A percentile compares a stretch with the other conserved stretches of the same genome.
Evolutionary conservation across 2,113 vertebrate genomes (phyloP).

Genomic region (Dendropsophus ebraccatus): DNA sequence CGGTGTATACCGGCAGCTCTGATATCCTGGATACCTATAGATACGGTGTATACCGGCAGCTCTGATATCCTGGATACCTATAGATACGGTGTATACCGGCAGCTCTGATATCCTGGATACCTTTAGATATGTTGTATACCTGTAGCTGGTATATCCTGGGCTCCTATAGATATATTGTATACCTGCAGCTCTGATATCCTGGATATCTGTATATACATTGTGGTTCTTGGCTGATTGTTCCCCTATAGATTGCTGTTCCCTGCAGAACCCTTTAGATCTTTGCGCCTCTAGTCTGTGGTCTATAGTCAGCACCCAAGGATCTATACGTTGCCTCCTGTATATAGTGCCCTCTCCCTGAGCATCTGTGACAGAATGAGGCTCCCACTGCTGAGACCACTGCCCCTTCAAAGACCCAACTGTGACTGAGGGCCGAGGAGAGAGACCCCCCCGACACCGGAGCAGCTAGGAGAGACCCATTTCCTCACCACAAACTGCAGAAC

Average conservation of each 20-base stretch:
- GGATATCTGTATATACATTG: background rate
- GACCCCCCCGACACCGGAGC: background rate
- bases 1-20: too few species aligned
- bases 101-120: background rate
- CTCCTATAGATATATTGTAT: too few species aligned
- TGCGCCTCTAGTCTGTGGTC: background rate
- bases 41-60: too few species aligned
- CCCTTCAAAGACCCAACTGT: background rate
- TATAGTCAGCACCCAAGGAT: background rate
- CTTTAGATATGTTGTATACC: background rate
- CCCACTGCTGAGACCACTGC: background rate
- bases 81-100: background rate
- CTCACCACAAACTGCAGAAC: constrained; percentile 31
- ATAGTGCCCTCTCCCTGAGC: background rate
- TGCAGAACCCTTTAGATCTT: too few species aligned
- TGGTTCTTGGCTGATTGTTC: too few species aligned
- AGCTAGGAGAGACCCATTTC: constrained; percentile 21
- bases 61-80: background rate
- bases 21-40: too few species aligned
- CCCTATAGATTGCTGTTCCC: too few species aligned
- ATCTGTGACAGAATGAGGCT: constrained; percentile 11
- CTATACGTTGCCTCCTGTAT: background rate
- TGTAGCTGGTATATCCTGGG: too few species aligned
- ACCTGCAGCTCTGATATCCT: background rate
- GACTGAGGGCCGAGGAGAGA: background rate